Evolutionary conservation across 2,888 invertebrate genomes (phyloP).

Genomic region (Dexiosoma caninum): DNA sequence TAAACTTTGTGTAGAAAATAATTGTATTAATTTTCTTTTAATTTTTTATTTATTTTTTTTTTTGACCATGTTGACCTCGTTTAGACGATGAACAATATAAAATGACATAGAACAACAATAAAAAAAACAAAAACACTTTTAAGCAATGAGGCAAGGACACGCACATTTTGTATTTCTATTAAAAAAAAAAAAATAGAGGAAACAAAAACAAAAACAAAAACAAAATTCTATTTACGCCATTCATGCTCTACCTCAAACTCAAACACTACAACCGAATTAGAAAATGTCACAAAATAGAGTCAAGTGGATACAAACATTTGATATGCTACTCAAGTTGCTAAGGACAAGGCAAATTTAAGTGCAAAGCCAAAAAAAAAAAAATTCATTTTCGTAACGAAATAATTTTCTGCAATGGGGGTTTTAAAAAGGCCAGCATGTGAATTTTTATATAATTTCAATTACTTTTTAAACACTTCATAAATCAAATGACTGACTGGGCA

Average conservation of each 20-base stretch:
- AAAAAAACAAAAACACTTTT: too few species aligned
- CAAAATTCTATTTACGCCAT: neutral
- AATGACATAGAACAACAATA: slow-evolving; percentile 11
- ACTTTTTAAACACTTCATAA: too few species aligned
- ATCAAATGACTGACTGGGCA: too few species aligned
- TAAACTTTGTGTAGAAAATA: neutral
- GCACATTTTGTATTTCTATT: slow-evolving; percentile 48
- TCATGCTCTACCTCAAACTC: neutral
- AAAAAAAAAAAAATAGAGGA: slow-evolving; percentile 31
- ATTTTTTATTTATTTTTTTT: slow-evolving; percentile 31
- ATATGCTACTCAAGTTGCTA: too few species aligned
- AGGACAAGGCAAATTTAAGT: too few species aligned
- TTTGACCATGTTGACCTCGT: slow-evolving; percentile 58
- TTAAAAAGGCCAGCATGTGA: too few species aligned
- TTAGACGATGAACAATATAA: slow-evolving; percentile 12
- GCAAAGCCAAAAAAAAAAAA: too few species aligned
- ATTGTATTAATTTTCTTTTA: neutral
- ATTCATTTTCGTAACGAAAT: too few species aligned
- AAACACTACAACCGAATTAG: neutral
- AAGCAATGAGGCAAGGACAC: slow-evolving; percentile 59
- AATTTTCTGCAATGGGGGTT: too few species aligned
- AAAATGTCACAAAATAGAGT: too few species aligned
- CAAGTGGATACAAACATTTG: too few species aligned
- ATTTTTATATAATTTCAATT: too few species aligned
- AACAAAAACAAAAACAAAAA: slow-evolving; percentile 6